Conservation (phyloP, 2,888 invertebrate species). For the Mylabris sibirica region DNA sequence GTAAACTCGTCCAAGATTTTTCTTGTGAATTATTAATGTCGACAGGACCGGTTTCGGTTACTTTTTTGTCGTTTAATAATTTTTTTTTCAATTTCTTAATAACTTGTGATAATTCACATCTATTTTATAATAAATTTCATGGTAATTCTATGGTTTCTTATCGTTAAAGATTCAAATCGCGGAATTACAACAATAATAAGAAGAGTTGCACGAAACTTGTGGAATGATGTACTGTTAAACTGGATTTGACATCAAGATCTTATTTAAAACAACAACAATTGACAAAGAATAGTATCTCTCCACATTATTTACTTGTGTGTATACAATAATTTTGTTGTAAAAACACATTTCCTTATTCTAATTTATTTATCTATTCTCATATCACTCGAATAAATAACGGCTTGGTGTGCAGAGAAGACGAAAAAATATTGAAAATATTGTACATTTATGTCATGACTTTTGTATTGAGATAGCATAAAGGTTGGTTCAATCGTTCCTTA, state of each 20-base stretch:
- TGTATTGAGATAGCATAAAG: not conserved
- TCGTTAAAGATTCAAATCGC: slow-evolving; percentile 15
- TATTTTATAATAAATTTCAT: slow-evolving; percentile 2
- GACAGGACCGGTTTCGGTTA: not conserved
- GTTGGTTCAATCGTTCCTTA: not conserved
- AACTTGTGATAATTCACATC: not conserved
- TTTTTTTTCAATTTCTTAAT: slow-evolving; percentile 21
- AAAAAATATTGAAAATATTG: not conserved
- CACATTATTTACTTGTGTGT: not conserved
- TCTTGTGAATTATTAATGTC: not conserved
- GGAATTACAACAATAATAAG: not conserved
- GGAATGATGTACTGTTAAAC: slow-evolving; percentile 13
- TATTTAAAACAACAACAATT: not conserved
- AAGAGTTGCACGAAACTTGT: slow-evolving; percentile 16
- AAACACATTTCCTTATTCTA: slow-evolving; percentile 8
- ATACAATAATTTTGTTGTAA: not conserved
- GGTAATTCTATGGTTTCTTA: slow-evolving; percentile 18
- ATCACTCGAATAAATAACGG: not conserved
- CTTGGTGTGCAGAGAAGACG: not conserved
- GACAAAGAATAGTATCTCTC: not conserved
- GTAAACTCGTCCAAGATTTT: not conserved
- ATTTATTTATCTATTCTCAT: not conserved
- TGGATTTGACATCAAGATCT: slow-evolving; percentile 5
- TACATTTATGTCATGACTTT: not conserved
- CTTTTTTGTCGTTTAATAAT: not conserved